These are phyloP conservation scores for Uloborus diversus DNA, from an alignment of 1,140 invertebrate genomes.

Conservation along the genomic window DNA sequence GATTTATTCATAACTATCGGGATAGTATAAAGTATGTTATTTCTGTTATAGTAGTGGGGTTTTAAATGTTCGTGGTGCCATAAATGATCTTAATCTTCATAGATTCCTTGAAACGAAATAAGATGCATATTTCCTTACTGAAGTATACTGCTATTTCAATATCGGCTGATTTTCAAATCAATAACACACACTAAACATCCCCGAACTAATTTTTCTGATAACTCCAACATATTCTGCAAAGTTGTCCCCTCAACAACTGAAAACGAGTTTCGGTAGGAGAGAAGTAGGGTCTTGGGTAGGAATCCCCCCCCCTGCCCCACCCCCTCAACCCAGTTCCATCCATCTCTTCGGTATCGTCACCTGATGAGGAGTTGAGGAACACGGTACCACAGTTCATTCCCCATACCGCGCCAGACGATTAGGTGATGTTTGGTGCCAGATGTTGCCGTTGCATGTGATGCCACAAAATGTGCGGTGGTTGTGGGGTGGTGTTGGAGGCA, in stretches of 20 bases:
- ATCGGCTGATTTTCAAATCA: no score
- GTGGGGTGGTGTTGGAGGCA: constrained; percentile 4
- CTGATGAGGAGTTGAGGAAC: constrained; percentile 29
- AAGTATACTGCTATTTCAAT: no score
- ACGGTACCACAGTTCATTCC: constrained; percentile 17
- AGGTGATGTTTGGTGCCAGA: constrained; percentile 49
- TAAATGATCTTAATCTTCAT: no score
- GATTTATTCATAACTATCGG: no score
- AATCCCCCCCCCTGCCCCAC: not conserved
- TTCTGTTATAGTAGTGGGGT: no score
- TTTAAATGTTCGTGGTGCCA: no score
- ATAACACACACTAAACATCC: no score
- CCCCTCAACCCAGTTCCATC: not conserved
- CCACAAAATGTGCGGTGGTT: constrained; percentile 42
- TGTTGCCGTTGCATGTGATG: constrained; percentile 37
- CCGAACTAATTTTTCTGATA: not conserved
- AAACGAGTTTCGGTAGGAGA: no score
- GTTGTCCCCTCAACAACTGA: not conserved
- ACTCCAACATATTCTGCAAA: not conserved
- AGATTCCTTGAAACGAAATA: no score
- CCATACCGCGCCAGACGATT: constrained; percentile 25
- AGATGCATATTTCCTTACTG: no score
- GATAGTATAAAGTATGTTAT: no score
- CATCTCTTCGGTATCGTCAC: constrained; percentile 26
- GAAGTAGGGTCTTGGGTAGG: not conserved